phyloP scores from a whole-genome alignment of 2,113 vertebrate species.

The Petrocephalus zakoni region DNA sequence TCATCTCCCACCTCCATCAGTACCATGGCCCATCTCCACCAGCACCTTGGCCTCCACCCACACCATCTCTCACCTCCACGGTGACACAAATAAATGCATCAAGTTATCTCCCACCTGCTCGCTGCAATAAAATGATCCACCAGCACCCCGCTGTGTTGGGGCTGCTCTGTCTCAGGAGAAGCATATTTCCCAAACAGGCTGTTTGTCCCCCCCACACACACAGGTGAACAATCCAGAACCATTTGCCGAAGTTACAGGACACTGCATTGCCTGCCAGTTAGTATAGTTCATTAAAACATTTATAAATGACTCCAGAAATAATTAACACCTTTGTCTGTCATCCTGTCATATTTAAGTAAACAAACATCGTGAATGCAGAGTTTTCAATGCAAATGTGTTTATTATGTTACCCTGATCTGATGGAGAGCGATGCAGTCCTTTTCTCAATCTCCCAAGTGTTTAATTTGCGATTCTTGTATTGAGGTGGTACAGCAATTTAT shows the following conservation, averaged over 20 bases:
- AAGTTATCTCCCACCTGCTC: neutral
- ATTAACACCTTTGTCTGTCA: neutral
- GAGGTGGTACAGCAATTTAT: neutral
- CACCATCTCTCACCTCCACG: neutral
- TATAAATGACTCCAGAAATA: neutral
- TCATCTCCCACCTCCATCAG: neutral
- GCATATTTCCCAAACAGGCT: neutral
- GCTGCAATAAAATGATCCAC: neutral
- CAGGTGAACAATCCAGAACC: neutral
- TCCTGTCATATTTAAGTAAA: neutral
- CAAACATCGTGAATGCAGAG: neutral
- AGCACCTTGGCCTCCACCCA: neutral
- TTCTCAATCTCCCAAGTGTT: neutral
- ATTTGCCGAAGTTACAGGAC: neutral
- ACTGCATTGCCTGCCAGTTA: neutral
- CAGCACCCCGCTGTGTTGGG: neutral
- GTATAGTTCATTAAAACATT: neutral
- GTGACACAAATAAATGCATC: neutral
- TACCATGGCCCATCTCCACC: neutral
- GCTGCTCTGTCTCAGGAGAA: neutral
- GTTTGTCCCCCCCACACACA: neutral
- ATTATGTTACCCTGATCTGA: neutral
- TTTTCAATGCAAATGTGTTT: neutral
- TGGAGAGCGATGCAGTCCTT: neutral
- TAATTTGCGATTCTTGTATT: neutral